Evolutionary conservation across 2,113 vertebrate genomes (phyloP).

Genomic region (Hemibagrus wyckioides): DNA sequence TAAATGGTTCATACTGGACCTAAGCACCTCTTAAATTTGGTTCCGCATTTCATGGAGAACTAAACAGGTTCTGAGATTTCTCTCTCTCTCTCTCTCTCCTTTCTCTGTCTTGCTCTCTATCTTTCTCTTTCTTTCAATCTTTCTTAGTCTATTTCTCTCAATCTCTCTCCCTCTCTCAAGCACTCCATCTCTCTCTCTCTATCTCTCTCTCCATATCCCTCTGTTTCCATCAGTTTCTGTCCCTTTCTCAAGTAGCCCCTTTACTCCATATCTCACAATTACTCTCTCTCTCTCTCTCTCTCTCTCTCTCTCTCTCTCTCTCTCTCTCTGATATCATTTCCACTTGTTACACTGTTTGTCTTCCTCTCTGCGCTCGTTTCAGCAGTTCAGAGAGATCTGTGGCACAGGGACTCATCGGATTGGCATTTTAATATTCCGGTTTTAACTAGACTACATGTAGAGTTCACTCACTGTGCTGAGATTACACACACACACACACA

Average conservation of each 20-base stretch:
- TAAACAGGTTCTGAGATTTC: not conserved
- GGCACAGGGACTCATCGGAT: not conserved
- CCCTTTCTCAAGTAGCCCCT: no score
- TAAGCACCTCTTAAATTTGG: not conserved
- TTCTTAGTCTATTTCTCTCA: not conserved
- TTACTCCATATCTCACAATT: no score
- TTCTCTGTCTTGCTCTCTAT: not conserved
- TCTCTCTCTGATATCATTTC: not conserved
- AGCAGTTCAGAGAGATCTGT: slow-evolving; percentile 25
- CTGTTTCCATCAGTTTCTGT: not conserved
- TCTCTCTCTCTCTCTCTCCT: not conserved
- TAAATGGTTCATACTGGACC: no score
- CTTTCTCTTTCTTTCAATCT: not conserved
- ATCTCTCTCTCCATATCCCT: not conserved
- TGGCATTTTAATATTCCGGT: slow-evolving; percentile 29
- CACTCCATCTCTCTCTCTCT: not conserved
- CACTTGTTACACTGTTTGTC: not conserved
- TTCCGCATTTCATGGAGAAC: not conserved
- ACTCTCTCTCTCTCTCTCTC: not conserved
- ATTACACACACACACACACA: slow-evolving; percentile 48
- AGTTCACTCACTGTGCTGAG: slow-evolving; percentile 44
- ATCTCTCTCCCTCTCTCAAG: fast-evolving
- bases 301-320: not conserved
- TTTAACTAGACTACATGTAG: slow-evolving; percentile 23
- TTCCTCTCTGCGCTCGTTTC: slow-evolving; percentile 7